Base-by-base conservation (phyloP, 2,888 invertebrate species). In the Lasioglossum malachurum region DNA sequence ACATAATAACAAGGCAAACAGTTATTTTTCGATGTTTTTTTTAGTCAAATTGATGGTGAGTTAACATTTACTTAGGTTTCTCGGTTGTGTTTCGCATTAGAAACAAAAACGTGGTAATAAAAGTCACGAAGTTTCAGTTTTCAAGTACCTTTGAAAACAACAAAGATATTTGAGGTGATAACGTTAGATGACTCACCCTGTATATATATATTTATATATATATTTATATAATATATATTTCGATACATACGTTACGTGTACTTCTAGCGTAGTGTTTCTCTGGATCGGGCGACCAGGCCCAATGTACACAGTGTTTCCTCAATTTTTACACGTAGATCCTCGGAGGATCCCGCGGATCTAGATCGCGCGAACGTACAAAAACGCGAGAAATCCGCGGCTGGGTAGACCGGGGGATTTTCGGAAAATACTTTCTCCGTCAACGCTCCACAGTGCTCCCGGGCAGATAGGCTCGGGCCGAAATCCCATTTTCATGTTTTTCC, bases 211-310 rank as follows among this genome's bases (percentile, higher is more conserved):
- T 82, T 75, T 91, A 74, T 86, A 80, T 84, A 78, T 82, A 80
- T 83, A 78, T 35, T 41, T 77, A 77, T 78, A 78, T 84, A 78
- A 27, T 72, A 38, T 67, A 67, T 84, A 80, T 88, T n/a, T 86
- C 69, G 75, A 80, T 87, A 75, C 87, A 86, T 84, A 82, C 84
- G 80, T 84, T 82, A 88, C 87, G 86, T 71, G 85, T 88, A 86
- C 31, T 88, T 53, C 86, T 91, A 86, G 81, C 86, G 76, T 87
- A 87, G 86, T 82, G 64, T 87, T 49, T 77, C 53, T 86, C 83
- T 82, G 71, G 83, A 82, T 83, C 85, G 89, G 87, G 89, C 90
- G 82, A 89, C 88, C 90, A 91, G 88, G 87, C 89, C 87, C 91
- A 84, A 88, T 77, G 23, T 71, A 79, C 67, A 35, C 73, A 41